Base-by-base conservation (phyloP, 1,140 invertebrate genomes). In the Epicauta chinensis region DNA sequence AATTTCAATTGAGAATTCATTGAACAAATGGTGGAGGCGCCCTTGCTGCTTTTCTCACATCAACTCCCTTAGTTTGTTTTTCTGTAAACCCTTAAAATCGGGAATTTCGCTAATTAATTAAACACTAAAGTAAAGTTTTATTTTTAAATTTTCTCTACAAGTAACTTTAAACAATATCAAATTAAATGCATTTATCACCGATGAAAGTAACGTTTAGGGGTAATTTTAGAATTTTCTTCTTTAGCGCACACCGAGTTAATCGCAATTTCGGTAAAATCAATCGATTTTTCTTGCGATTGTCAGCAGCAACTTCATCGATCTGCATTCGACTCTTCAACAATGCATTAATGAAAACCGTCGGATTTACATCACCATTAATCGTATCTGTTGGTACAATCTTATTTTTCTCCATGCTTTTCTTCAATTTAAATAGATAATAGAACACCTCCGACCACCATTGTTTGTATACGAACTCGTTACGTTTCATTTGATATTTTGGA, bases 371-470 rank as follows among this genome's bases (percentile, higher is more conserved):
- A 30, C 30, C 44, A 11, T 54, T 45, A 34, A 34, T 37, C 16
- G 38, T 36, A 32, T 48, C 41, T 2, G 41, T 32, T 7, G 63
- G 49, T n/a, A 66, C 23, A 6, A 63, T 44, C 42, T 66, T 68
- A 41, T 68, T 63, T 46, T 58, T 67, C 4, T 62, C 43, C 9
- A 70, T 37, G 42, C 42, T 64, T 16, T 49, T 51, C 23, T 62
- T 59, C 1, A 66, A 34, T 12, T 53, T 46, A 1, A 54, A 51
- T n/a, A 64, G 49, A 43, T 71, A 65, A 16, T 64, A 51, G 0
- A 67, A 59, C 2, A 65, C 68, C 53, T 70, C 65, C 3, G 36
- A 49, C 69, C 69, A 71, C 69, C 69, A 71, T 44, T 53, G 60
- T 37, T 44, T 56, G 35, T 60, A 63, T 13, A 42, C 51, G 60